Conservation (phyloP, 2,797 vertebrate genomes). For the Arnoldichthys spilopterus region DNA sequence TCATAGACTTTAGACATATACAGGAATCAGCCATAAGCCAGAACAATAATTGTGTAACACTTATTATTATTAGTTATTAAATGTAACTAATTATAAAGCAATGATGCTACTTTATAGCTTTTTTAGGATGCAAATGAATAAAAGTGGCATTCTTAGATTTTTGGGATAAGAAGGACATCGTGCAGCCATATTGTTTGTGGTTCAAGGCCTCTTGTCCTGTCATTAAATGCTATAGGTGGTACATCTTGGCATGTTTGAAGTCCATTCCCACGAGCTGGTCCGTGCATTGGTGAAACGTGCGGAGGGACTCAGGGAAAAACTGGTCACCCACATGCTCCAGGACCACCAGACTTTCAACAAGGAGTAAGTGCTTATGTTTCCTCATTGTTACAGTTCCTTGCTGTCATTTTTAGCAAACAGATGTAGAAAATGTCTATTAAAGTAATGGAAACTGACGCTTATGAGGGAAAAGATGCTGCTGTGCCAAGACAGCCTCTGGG, state of each 20-base stretch:
- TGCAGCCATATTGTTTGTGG: no score
- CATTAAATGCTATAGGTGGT: conserved; percentile 70
- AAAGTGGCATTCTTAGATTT: no score
- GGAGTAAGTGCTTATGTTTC: conserved; percentile 62
- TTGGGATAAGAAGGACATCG: no score
- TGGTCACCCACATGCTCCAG: conserved; percentile 77
- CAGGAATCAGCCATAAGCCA: no score
- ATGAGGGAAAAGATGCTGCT: not conserved
- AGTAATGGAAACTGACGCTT: not conserved
- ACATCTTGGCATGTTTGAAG: conserved; percentile 87
- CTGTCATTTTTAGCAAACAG: not conserved
- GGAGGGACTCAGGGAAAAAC: conserved; percentile 77
- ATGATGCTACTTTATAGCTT: no score
- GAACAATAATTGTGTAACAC: no score
- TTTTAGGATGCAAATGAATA: no score
- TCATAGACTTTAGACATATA: no score
- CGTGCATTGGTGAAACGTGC: conserved; percentile 77
- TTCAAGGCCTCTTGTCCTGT: no score
- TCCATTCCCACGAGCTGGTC: conserved; percentile 84
- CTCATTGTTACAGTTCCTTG: not conserved
- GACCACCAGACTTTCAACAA: conserved; percentile 80
- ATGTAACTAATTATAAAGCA: no score
- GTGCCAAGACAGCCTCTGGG: no score
- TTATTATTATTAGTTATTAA: no score
- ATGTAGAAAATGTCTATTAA: not conserved